Evolutionary conservation across 2,888 invertebrate species (phyloP), one percentile per base, ranked within the genome.

Genomic region (Lottia scabra): DNA sequence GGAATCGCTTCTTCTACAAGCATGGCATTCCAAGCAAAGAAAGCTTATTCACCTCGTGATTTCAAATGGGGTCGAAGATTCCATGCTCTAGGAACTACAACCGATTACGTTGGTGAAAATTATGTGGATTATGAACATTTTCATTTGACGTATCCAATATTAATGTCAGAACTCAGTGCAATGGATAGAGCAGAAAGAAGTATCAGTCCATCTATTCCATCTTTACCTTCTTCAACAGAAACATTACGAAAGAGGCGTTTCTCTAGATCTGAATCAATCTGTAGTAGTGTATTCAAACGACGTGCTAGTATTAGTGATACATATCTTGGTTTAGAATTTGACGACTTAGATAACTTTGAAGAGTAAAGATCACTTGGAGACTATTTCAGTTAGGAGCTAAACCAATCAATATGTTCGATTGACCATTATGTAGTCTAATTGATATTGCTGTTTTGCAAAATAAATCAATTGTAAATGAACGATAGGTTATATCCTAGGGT

Each of bases 1-100:
- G 96, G 96, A 0, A 78, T 94, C 15, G 96, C 76, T 13, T 81
- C 82, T n/a, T 81, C 83, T 26, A 66, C 73, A 2, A 82, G 84
- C 30, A 76, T 80, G 43, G 78, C 79, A 0, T 77, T 84, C 23
- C 86, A 85, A 67, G 79, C 80, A 1, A 69, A 79, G 65, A 79
- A 78, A 2, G 83, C 84, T 2, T 84, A 82, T 38, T 74, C 80
- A 1, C 78, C 81, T 6, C 79, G 79, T 65, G 83, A 84, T 44
- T 80, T 84, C 15, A 75, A 76, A 13, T 76, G 81, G 63, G 83
- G 84, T 2, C 79, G 80, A 68, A 80, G 83, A 66, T 81, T 84
- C 65, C 74, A 77, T 23, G 64, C 71, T 16, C 65, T 76, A 16
- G 70, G 48, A 0, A 19, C 63, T 64, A 27, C 27, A 12, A 38